Percentiles rank a stretch among this genome's conserved stretches.
Conservation (phyloP, 1,140 invertebrate genomes). For the Muscidifurax raptorellus region DNA sequence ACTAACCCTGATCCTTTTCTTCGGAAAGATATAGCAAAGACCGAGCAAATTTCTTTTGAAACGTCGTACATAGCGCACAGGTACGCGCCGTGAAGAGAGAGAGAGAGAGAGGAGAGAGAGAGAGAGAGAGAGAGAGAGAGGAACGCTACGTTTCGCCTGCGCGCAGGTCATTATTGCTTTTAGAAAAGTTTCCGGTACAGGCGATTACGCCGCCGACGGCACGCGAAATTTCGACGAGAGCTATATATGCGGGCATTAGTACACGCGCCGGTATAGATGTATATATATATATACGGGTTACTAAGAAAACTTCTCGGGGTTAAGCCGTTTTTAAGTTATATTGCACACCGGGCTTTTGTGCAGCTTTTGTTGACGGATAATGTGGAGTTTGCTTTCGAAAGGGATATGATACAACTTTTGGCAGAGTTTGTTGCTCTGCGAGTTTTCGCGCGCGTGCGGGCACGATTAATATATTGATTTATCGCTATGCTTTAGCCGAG, state of each 20-base stretch:
- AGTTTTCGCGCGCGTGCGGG: no score
- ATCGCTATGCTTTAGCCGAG: no score
- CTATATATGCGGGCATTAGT: neutral
- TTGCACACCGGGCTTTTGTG: neutral
- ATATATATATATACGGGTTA: slow-evolving; percentile 13
- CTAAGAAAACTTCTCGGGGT: slow-evolving; percentile 25
- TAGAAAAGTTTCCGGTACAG: neutral
- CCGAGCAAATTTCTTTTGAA: slow-evolving; percentile 1
- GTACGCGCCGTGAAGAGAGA: no score
- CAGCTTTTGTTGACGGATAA: neutral
- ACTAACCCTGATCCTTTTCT: slow-evolving; percentile 7
- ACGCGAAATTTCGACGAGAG: neutral
- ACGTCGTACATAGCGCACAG: no score
- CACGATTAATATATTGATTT: no score
- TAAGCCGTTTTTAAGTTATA: slow-evolving; percentile 20
- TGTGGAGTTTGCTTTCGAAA: no score
- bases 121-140: no score
- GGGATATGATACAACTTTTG: no score
- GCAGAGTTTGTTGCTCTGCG: no score
- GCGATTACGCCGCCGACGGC: no score
- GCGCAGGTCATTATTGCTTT: neutral
- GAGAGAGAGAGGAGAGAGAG: no score
- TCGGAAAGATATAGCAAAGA: neutral
- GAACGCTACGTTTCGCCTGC: no score
- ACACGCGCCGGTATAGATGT: neutral